These are phyloP conservation scores for Sylvicapra grimmia DNA, from an alignment of 2,113 vertebrate genomes.

Conservation along the genomic window DNA sequence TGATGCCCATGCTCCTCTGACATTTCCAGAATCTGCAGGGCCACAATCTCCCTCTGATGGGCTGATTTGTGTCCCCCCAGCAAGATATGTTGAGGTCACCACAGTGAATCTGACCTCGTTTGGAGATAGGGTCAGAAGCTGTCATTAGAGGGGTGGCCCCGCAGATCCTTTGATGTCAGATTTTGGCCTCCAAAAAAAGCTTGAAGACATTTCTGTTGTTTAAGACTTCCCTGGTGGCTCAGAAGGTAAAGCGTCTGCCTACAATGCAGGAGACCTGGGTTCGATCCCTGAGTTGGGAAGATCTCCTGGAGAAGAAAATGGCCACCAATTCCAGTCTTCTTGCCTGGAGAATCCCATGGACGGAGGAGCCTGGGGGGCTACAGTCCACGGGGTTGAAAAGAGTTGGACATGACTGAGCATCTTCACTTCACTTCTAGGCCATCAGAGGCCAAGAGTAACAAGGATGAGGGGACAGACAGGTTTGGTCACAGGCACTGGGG, in stretches of 20 bases:
- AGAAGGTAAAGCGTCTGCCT: not conserved
- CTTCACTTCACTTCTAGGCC: not conserved
- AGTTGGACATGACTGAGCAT: not conserved
- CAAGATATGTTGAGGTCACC: not conserved
- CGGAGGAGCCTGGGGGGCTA: not conserved
- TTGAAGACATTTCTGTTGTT: not conserved
- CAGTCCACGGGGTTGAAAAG: not conserved
- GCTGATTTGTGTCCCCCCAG: not conserved
- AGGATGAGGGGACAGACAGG: not conserved
- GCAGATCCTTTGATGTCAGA: not conserved
- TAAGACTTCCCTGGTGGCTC: not conserved
- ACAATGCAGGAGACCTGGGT: not conserved
- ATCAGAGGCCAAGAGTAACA: not conserved
- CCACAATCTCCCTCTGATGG: not conserved
- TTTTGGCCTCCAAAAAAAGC: not conserved
- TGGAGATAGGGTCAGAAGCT: not conserved
- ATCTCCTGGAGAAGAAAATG: not conserved
- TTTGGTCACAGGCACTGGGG: not conserved
- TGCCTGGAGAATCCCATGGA: not conserved
- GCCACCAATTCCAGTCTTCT: not conserved
- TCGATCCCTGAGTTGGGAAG: not conserved
- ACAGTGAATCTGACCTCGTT: not conserved
- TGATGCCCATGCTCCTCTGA: not conserved
- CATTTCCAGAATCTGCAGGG: not conserved
- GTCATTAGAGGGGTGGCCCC: not conserved